phyloP scores from a whole-genome alignment of 1,140 invertebrate genomes.

The Heliconius hewitsoni region DNA sequence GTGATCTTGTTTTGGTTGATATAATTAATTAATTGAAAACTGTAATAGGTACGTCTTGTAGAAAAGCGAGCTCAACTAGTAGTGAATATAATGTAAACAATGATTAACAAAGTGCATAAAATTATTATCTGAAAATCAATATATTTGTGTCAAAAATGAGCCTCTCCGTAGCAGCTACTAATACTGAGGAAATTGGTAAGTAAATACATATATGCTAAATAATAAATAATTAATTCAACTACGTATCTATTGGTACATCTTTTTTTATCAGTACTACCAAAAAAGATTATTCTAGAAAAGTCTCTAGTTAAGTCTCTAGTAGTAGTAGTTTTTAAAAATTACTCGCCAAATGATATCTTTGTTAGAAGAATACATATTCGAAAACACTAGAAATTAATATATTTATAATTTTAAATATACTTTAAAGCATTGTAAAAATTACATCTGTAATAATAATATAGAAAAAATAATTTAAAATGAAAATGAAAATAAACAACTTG shows the following conservation, averaged over 20 bases:
- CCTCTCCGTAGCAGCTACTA: constrained; percentile 45
- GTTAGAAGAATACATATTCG: background rate
- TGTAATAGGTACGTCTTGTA: background rate
- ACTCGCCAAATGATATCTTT: background rate
- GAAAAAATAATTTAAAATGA: background rate
- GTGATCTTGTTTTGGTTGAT: no score
- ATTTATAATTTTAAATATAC: background rate
- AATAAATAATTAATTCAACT: no score
- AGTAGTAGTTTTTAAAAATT: no score
- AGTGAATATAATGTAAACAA: background rate
- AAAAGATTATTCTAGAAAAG: background rate
- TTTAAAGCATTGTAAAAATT: background rate
- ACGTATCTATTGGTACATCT: no score
- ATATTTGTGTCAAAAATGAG: constrained; percentile 54
- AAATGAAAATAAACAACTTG: constrained; percentile 33
- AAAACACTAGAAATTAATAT: background rate
- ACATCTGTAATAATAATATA: background rate
- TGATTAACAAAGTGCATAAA: background rate
- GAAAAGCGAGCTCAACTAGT: constrained; percentile 22
- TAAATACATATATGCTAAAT: constrained; percentile 16
- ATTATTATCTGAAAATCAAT: background rate
- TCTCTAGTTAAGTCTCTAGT: no score
- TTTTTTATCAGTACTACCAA: background rate
- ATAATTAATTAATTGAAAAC: no score
- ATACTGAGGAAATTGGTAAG: constrained; percentile 68